These are phyloP conservation scores for Azorinus chamasolen DNA, from an alignment of 2,888 invertebrate genomes.

Conservation along the genomic window DNA sequence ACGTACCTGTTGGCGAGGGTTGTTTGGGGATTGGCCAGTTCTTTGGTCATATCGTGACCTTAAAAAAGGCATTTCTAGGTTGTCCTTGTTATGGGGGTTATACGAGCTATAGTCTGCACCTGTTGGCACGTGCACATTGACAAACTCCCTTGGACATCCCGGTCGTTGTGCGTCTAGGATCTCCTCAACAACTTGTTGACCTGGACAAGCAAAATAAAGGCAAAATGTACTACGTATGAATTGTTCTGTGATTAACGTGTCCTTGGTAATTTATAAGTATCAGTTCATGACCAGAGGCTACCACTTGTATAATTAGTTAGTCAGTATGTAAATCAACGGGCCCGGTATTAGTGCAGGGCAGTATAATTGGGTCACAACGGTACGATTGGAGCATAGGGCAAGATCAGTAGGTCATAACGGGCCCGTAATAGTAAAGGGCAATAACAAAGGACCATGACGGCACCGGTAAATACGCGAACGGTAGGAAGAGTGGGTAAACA, in stretches of 20 bases:
- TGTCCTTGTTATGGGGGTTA: conserved; percentile 75
- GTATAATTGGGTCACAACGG: neutral
- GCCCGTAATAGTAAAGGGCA: too few species aligned
- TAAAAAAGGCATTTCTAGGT: conserved; percentile 87
- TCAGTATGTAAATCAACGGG: neutral
- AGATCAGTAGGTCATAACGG: too few species aligned
- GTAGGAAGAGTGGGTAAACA: too few species aligned
- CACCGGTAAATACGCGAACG: too few species aligned
- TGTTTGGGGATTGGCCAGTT: conserved; percentile 89
- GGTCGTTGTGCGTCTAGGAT: conserved; percentile 89
- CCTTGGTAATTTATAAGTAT: neutral
- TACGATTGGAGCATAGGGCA: too few species aligned
- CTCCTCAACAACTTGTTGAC: conserved; percentile 90
- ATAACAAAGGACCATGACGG: too few species aligned
- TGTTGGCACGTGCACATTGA: conserved; percentile 88
- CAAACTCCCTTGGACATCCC: conserved; percentile 89
- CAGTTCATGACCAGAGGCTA: neutral
- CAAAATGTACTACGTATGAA: too few species aligned
- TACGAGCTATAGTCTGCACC: conserved; percentile 87
- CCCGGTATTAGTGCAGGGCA: neutral
- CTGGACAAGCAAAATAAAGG: conserved; percentile 83
- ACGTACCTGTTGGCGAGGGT: conserved; percentile 89
- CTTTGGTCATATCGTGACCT: conserved; percentile 88
- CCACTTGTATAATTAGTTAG: neutral
- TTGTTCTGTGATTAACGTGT: too few species aligned